Base-by-base conservation (phyloP, 2,797 vertebrate genomes). In the Phoxinus dragarum region DNA sequence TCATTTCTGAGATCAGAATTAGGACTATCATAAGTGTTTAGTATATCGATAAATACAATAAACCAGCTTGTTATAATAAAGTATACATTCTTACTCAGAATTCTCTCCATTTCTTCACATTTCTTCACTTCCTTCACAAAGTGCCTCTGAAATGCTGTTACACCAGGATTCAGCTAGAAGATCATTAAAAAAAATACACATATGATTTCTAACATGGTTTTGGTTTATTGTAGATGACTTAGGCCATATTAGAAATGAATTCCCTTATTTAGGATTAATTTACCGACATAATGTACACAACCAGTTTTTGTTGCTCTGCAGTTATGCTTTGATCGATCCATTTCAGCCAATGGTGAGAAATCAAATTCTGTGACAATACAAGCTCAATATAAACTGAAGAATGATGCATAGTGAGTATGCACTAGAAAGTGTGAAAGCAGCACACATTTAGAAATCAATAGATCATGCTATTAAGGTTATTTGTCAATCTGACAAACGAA, bases 51-150 rank as follows among this genome's bases (percentile, higher is more conserved):
- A 66, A 66, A 66, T 66, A 66, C 27, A 66, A 7, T 66, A 34
- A 66, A 66, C 27, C 27, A 31, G 27, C 27, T 31, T 31, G 17
- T 19, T 10, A 78, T 9, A 61, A 16, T 42, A 61, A 77, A 76
- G 17, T 21, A 61, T 17, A 49, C 11, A 27, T 69, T 88, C 89
- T 90, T 84, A 92, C 91, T 68, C 38, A 90, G 56, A 59, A 91
- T 88, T 84, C 89, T 88, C 69, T 92, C 91, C 87, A 92, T 92
- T 80, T 91, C 87, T 80, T 92, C 90, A 78, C 91, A 91, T 87
- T 88, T 90, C 69, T 84, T 90, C 66, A 91, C 88, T 49, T 92
- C 90, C 42, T 91, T 91, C 81, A 90, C 89, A 88, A 92, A 92
- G 36, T 79, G 88, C 66, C 89, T 88, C 69, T 91, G 89, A 84